phyloP scores from a whole-genome alignment of 1,140 invertebrate genomes.

The Thaumatotibia leucotreta region DNA sequence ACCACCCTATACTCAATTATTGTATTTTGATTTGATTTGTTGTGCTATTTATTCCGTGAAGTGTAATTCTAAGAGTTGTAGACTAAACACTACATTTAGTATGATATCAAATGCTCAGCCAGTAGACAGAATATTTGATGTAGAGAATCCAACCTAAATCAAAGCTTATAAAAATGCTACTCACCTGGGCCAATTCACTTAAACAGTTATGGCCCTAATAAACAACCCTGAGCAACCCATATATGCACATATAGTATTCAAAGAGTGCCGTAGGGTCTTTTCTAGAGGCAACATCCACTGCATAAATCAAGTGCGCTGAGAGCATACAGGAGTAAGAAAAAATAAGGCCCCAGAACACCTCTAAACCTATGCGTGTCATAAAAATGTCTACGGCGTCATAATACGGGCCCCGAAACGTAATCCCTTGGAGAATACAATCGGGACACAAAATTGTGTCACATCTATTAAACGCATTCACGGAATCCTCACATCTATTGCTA shows the following conservation, averaged over 20 bases:
- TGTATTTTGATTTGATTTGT: too few relatives aligned
- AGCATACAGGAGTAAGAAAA: background rate
- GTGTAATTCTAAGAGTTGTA: too few relatives aligned
- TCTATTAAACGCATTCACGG: background rate
- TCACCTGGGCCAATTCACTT: too few relatives aligned
- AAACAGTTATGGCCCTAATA: background rate
- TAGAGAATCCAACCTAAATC: too few relatives aligned
- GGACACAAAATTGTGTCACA: constrained; percentile 2
- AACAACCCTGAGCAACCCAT: background rate
- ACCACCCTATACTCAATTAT: too few relatives aligned
- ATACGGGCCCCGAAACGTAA: background rate
- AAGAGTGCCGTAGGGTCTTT: background rate
- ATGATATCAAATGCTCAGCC: too few relatives aligned
- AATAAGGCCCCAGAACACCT: constrained; percentile 6
- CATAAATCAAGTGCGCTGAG: constrained; percentile 5
- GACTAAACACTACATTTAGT: too few relatives aligned
- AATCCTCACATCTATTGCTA: background rate
- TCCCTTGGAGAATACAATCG: background rate
- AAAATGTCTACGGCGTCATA: constrained; percentile 4
- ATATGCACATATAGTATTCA: background rate
- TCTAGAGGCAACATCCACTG: background rate
- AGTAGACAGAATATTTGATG: too few relatives aligned
- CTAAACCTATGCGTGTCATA: constrained; percentile 9
- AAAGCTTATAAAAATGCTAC: too few relatives aligned
- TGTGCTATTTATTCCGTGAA: too few relatives aligned